Evolutionary conservation across 2,113 vertebrate genomes (phyloP).

Genomic region (Desmodus rotundus): DNA sequence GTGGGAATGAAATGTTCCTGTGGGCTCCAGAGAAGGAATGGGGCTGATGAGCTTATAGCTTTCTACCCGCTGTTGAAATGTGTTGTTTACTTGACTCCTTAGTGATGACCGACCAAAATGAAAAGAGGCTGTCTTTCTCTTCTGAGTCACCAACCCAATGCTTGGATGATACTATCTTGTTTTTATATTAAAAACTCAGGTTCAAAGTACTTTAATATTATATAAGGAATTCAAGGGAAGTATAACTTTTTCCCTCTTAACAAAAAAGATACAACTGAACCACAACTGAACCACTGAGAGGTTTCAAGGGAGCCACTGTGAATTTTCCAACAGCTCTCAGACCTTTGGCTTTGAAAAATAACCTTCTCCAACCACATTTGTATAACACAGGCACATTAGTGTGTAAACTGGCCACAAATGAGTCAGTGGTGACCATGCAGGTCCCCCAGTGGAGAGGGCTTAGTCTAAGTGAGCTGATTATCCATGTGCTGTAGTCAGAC

Average conservation of each 20-base stretch:
- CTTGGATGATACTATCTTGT: neutral
- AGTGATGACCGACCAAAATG: neutral
- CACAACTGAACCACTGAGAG: neutral
- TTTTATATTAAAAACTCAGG: neutral
- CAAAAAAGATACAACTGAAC: neutral
- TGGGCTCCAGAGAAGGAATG: neutral
- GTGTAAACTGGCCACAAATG: neutral
- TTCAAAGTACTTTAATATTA: neutral
- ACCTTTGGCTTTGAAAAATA: neutral
- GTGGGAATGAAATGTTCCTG: neutral
- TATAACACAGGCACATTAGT: neutral
- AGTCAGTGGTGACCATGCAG: neutral
- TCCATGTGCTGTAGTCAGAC: neutral
- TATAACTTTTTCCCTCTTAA: neutral
- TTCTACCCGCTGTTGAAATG: neutral
- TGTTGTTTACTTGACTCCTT: neutral
- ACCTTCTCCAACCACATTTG: neutral
- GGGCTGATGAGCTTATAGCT: neutral
- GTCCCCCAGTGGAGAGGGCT: neutral
- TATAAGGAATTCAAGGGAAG: neutral
- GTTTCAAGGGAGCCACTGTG: neutral
- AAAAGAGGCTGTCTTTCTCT: neutral
- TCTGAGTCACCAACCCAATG: neutral
- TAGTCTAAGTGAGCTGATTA: neutral
- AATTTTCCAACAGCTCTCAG: neutral